Conservation (phyloP, 1,140 invertebrate genomes). For the Caerostris extrusa region DNA sequence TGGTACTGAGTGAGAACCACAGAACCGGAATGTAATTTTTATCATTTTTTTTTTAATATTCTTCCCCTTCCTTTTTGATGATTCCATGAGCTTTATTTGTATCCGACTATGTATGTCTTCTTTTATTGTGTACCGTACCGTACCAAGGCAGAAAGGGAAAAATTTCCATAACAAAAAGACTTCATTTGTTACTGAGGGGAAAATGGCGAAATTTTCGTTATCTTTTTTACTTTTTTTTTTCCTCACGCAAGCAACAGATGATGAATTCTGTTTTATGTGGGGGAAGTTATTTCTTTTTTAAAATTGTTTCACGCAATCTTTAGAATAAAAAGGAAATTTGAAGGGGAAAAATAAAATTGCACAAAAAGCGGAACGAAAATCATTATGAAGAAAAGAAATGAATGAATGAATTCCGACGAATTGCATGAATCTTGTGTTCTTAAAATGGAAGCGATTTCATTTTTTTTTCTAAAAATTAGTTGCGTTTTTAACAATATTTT, state of each 20-base stretch:
- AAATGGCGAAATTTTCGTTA: neutral
- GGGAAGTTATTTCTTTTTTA: neutral
- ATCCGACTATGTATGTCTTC: neutral
- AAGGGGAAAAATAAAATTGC: neutral
- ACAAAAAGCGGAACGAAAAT: neutral
- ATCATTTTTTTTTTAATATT: slow-evolving; percentile 7
- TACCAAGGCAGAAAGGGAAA: neutral
- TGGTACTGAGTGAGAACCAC: neutral
- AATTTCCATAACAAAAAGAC: slow-evolving; percentile 35
- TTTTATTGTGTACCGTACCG: neutral
- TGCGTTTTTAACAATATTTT: too few relatives aligned
- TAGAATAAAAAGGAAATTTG: neutral
- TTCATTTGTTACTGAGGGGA: neutral
- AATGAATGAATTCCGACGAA: neutral
- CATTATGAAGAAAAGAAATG: neutral
- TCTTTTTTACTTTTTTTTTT: neutral
- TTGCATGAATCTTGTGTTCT: neutral
- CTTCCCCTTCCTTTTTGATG: neutral
- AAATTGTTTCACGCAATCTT: slow-evolving; percentile 34
- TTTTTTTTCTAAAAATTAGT: too few relatives aligned
- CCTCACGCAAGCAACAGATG: slow-evolving; percentile 46
- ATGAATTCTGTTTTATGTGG: slow-evolving; percentile 1
- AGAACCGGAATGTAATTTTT: neutral
- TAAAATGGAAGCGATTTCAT: neutral
- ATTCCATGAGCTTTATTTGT: neutral